phyloP scores from a whole-genome alignment of 2,888 invertebrate species.

The Philhelius pedissequus region DNA sequence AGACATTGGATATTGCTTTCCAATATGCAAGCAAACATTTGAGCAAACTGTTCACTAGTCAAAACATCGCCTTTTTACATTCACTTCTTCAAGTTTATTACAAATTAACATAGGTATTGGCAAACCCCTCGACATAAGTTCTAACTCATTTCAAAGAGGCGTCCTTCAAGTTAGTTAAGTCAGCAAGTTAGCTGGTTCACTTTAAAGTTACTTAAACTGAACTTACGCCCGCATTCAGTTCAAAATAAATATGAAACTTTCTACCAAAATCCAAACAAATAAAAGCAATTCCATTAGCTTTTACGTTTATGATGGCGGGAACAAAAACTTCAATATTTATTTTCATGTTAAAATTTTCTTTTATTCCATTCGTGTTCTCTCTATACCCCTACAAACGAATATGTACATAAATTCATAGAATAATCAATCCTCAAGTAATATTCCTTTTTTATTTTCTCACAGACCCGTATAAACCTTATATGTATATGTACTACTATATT shows the following conservation, averaged over 20 bases:
- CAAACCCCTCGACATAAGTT: too few relatives aligned
- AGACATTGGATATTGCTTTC: too few relatives aligned
- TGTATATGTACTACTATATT: too few relatives aligned
- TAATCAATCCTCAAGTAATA: background rate
- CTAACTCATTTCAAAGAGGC: too few relatives aligned
- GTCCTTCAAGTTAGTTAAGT: background rate
- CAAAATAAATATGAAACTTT: constrained; percentile 16
- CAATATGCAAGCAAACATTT: too few relatives aligned
- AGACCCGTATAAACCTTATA: background rate
- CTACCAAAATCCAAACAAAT: constrained; percentile 11
- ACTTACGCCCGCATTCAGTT: background rate
- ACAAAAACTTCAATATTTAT: constrained; percentile 48
- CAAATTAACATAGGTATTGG: too few relatives aligned
- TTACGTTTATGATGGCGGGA: constrained; percentile 38
- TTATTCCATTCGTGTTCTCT: background rate
- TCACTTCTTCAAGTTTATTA: background rate
- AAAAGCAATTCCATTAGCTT: constrained; percentile 58
- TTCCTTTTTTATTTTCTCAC: constrained; percentile 18
- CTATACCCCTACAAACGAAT: background rate
- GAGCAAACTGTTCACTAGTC: too few relatives aligned
- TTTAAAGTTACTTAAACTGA: background rate
- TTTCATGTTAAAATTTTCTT: constrained; percentile 31
- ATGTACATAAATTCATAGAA: background rate
- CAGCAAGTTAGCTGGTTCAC: background rate
- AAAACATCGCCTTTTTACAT: too few relatives aligned